Evolutionary conservation across 1,140 invertebrate species (phyloP), one percentile per base, ranked within the genome.

Genomic region (Nixonia krombeini): DNA sequence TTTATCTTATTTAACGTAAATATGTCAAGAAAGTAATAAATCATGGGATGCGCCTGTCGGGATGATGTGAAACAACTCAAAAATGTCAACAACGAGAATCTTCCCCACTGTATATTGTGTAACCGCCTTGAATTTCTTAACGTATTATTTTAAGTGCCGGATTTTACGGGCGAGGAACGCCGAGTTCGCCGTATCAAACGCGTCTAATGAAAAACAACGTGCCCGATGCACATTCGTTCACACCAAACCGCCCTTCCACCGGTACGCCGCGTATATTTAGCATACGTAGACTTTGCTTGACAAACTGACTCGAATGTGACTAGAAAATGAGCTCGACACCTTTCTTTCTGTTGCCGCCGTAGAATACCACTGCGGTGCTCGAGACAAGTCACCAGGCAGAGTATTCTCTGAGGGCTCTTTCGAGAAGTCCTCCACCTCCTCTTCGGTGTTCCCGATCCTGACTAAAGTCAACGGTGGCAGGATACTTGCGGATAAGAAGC

Each of bases 361-460:
- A 66, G 63, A 50, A 29, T 45, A 45, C 0, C 55, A 52, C 37
- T 46, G 42, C 17, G 35, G 51, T 5, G 29, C 21, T 18, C 41
- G 44, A 13, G 56, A 65, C 41, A 50, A 61, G 49, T 58, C 50
- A 21, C 41, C 23, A 38, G 38, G 10, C 64, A 33, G 16, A 38
- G 42, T n/a, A n/a, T n/a, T 42, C 10, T 35, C 52, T 17, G 62
- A 70, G 15, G 65, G 72, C 7, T 74, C 79, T 35, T 46, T 82
- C 10, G 75, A 73, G 26, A 74, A 55, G 26, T 76, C 78, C 16
- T 73, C 76, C 16, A 63, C 73, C 29, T 76, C 78, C 16, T 73
- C 76, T 16, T 65, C 73, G 1, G 70, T 79, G 41, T 38, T 82
- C 12, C 70, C 75, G 21, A 72, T 40, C 17, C 35, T 76, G 16